Conservation (phyloP, 1,140 invertebrate genomes). For the Portunus trituberculatus region DNA sequence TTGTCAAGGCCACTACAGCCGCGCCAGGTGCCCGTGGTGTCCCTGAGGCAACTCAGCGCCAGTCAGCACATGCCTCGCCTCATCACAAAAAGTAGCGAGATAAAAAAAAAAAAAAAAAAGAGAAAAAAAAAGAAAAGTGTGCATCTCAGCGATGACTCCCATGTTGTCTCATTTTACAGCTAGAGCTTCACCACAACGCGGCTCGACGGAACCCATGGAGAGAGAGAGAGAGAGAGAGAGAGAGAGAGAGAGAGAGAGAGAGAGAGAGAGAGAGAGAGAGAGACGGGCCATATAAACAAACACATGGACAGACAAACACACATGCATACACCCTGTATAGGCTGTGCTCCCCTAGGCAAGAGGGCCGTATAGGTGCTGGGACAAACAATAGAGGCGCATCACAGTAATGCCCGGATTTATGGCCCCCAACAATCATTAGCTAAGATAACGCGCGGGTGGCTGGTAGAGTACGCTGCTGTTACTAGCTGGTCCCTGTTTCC, state of each 20-base stretch:
- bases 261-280: no score
- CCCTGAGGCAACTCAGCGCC: not conserved
- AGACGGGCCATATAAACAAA: not conserved
- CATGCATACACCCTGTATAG: not conserved
- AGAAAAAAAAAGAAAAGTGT: not conserved
- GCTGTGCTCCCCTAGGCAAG: not conserved
- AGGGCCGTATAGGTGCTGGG: constrained; percentile 55
- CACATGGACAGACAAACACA: not conserved
- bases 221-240: not conserved
- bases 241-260: not conserved
- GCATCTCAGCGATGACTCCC: not conserved
- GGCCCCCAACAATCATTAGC: constrained; percentile 71
- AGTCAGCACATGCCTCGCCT: not conserved
- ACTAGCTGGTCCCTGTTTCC: not conserved
- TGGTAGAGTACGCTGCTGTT: constrained; percentile 6
- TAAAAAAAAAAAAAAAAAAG: not conserved
- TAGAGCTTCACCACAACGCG: not conserved
- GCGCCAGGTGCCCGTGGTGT: not conserved
- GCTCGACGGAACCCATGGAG: not conserved
- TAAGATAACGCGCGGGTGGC: constrained; percentile 62
- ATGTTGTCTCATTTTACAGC: not conserved
- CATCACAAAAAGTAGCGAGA: not conserved
- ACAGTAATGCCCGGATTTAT: constrained; percentile 67
- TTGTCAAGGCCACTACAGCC: not conserved
- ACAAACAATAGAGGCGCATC: constrained; percentile 69